phyloP scores from a whole-genome alignment of 2,113 vertebrate genomes.

The Shinisaurus crocodilurus region DNA sequence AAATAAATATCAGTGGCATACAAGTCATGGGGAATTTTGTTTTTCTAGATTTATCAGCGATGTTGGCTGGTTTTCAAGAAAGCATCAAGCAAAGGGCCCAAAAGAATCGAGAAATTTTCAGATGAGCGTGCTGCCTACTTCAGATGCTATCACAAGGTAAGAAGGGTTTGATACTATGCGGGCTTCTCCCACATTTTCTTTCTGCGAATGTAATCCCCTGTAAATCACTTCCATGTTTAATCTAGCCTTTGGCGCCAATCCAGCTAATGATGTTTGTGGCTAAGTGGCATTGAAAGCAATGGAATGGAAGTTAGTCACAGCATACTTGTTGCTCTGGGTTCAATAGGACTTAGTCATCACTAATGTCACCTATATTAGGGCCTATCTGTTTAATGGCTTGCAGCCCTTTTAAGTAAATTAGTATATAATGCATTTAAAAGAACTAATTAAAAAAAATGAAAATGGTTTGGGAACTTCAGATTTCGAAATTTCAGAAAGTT shows the following conservation, averaged over 20 bases:
- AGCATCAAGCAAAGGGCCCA: constrained; percentile 87
- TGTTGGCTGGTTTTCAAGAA: constrained; percentile 89
- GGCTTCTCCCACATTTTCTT: not conserved
- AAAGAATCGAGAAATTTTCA: constrained; percentile 86
- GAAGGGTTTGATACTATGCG: not conserved
- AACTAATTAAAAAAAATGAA: not conserved
- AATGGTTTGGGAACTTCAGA: not conserved
- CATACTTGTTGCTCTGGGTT: not conserved
- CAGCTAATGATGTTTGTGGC: not conserved
- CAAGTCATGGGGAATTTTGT: constrained; percentile 42
- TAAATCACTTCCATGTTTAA: not conserved
- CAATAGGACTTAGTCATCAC: not conserved
- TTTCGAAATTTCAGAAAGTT: not conserved
- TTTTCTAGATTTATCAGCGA: constrained; percentile 84
- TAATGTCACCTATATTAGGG: not conserved
- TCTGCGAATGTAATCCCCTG: not conserved
- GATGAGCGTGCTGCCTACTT: constrained; percentile 87
- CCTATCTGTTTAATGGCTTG: not conserved
- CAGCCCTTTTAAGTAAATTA: not conserved
- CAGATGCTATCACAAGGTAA: constrained; percentile 87
- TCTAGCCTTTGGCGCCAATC: not conserved
- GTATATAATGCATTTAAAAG: not conserved
- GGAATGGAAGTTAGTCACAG: not conserved
- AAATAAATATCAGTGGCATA: not conserved
- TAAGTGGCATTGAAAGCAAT: not conserved